Percentiles rank a stretch among this genome's conserved stretches.
phyloP scores from a whole-genome alignment of 2,113 vertebrate species.

The Ploceus nigricollis region DNA sequence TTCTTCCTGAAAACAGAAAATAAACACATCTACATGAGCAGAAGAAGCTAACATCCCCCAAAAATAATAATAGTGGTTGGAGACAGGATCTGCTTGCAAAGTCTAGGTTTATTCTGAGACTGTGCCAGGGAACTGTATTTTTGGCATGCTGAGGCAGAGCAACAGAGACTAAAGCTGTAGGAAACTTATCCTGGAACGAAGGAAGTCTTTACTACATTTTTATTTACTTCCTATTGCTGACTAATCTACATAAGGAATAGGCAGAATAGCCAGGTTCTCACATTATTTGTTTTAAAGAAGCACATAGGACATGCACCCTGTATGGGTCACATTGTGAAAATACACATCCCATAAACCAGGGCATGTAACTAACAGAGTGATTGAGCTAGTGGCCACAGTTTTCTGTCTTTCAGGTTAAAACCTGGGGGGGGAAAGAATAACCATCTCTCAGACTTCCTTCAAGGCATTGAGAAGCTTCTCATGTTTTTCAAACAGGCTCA shows the following conservation, averaged over 20 bases:
- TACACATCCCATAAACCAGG: neutral
- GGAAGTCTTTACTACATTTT: neutral
- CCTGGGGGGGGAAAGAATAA: fast-evolving
- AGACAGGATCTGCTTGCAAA: neutral
- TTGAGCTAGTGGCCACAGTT: neutral
- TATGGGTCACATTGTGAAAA: neutral
- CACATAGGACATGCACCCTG: neutral
- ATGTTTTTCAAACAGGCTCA: neutral
- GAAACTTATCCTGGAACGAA: neutral
- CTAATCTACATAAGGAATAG: neutral
- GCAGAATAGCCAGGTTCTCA: neutral
- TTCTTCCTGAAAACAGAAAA: neutral
- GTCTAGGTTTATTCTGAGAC: neutral
- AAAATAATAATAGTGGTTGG: neutral
- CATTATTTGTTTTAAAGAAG: neutral
- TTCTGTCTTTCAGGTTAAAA: neutral
- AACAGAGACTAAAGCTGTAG: neutral
- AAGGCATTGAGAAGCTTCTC: neutral
- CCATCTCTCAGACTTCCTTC: neutral
- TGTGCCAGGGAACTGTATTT: neutral
- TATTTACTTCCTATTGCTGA: neutral
- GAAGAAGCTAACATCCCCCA: neutral
- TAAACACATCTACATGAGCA: neutral
- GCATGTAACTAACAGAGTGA: too few relatives aligned
- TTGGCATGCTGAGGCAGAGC: neutral